Base-by-base conservation (phyloP, 53 echinoderm and acorn worm species). In the Apostichopus leukothele region DNA sequence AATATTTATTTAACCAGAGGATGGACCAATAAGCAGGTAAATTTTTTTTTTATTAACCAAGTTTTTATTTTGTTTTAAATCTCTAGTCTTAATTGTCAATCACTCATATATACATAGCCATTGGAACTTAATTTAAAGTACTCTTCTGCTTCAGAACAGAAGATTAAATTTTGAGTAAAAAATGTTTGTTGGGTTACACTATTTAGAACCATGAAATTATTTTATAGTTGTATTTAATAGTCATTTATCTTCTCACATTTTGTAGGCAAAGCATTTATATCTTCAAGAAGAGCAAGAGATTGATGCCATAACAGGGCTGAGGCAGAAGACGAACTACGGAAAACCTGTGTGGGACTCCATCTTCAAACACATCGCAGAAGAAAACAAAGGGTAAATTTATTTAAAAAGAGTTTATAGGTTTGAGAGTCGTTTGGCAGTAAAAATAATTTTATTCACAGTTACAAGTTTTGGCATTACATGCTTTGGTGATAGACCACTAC, bases 241-340 rank as follows among this genome's bases (percentile, higher is more conserved):
- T 39, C 39, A 39, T 39, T 39, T 39, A 9, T 57, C 10, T 57
- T 57, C 10, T 57, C 8, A 57, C 57, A 57, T 16, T 68, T 71
- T 71, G n/a, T 71, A 97, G 98, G 98, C 98, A 26, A 97, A 95
- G 86, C 93, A 97, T 76, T 91, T 97, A 50, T 97, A 97, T 74
- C 90, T 97, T 1, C 94, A 95, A 39, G 98, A 97, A 75, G 98
- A 95, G 73, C 89, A 95, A 51, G 95, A 95, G 76, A 92, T 92
- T 53, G 98, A 97, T 84, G 98, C 95, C 5, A 93, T 97, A 71
- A 97, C 98, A 51, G 98, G 98, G 5, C 89, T 97, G 84, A 90
- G 92, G 73, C 98, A 95, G 91, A 97, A 97, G 80, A 97, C 98
- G 2, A 94, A 95, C 88, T 97, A 97, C 50, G 98, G 98, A 26